Evolutionary conservation across 37 sponge, comb jelly and placozoan species (phyloP), one percentile per base, ranked within the genome.

Genomic region (Crambe crambe): DNA sequence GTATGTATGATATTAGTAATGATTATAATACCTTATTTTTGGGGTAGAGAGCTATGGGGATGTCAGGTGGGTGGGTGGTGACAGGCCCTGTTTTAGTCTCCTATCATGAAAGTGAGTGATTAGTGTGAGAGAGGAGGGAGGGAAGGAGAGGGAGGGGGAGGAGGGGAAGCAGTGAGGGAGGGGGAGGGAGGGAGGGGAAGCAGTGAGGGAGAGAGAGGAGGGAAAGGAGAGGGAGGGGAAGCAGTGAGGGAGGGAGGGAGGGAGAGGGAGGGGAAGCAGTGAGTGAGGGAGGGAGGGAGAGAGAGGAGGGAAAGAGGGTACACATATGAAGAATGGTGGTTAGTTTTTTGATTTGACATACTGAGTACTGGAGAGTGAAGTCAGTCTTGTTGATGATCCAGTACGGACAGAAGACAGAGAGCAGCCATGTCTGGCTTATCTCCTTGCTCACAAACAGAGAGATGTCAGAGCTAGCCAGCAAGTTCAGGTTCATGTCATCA

Each of bases 311-410:
- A n/a, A n/a, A n/a, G n/a, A n/a, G n/a, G n/a, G n/a, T n/a, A n/a
- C n/a, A n/a, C n/a, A n/a, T n/a, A n/a, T n/a, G n/a, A n/a, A n/a
- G n/a, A n/a, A n/a, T n/a, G n/a, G n/a, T n/a, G n/a, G n/a, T n/a
- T n/a, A n/a, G n/a, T n/a, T n/a, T n/a, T n/a, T n/a, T n/a, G n/a
- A n/a, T n/a, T n/a, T n/a, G n/a, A n/a, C 63, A 63, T 4, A 93
- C 85, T 44, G 57, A 35, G 44, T 92, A 95, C 35, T 95, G 74
- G 21, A 95, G 77, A 0, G 81, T 83, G 23, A 89, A 37, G 0
- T 74, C 73, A 0, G 93, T 83, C 77, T 95, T 95, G 77, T 95
- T 95, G 37, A 92, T 73, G 20, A 95, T 77, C 96, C 93, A 92
- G 75, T 92, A 92, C 6, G 85, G 88, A 80, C 81, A 70, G 72